Evolutionary conservation across 2,888 invertebrate genomes (phyloP), one percentile per base, ranked within the genome.

Genomic region (Chromoteleia sp.): DNA sequence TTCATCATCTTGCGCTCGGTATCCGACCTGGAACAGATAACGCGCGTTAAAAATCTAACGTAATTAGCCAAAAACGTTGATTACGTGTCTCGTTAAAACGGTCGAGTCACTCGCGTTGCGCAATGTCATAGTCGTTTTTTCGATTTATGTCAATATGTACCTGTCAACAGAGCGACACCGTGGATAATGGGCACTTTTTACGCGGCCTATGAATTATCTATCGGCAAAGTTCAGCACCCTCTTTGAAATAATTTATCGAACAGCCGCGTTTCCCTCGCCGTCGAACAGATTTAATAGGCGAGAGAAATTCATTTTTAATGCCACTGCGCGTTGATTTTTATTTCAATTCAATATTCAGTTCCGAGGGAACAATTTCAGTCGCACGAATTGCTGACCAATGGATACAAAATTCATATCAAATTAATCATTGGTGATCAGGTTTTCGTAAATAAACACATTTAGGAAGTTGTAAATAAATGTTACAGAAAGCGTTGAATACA

Each of bases 1-100:
- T 90, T 91, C 85, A 91, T 85, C 91, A 91, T 91, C 88, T 91
- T 91, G 79, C 91, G 90, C 58, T 91, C 91, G 81, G 88, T 90
- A 76, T 91, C 91, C 67, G 91, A 86, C 91, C 91, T 91, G 89
- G 6, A 90, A 90, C 79, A 84, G 39, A 78, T 25, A 74, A 41
- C 39, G 45, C n/a, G 63, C 17, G 61, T 65, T 73, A 65, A 33
- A 48, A 71, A 45, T 52, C 3, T 59, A 59, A 52, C 7, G 12
- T 21, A 67, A 59, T 79, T 59, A 59, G 21, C 15, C 14, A 52
- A 56, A 71, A 41, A 71, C 56, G 56, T 58, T 50, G 39, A 50
- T 50, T 48, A n/a, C n/a, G 25, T n/a, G 39, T 17, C 15, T 14
- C 14, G 43, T 33, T 36, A 56, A 56, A 73, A 5, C 6, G 21